phyloP scores from a whole-genome alignment of 1,140 invertebrate genomes.

The Andrena cerasifolii region DNA sequence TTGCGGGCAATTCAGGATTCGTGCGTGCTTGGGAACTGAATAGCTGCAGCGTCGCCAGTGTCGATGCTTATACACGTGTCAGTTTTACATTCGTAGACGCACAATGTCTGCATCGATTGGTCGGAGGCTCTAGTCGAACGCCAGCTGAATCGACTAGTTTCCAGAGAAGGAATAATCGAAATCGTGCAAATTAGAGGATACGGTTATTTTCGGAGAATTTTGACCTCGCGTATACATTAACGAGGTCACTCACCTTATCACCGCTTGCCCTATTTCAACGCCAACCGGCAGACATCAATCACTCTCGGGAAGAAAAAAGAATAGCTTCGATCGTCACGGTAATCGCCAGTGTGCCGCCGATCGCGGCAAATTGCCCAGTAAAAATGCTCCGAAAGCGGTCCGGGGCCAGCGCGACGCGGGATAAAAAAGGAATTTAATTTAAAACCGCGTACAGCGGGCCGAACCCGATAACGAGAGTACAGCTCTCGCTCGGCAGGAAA shows the following conservation, averaged over 20 bases:
- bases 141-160: no score
- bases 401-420: neutral
- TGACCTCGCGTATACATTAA: no score
- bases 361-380: conserved; percentile 5
- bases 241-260: no score
- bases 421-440: conserved; percentile 31
- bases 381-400: neutral
- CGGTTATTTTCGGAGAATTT: no score
- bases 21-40: neutral
- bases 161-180: no score
- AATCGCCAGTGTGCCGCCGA: neutral
- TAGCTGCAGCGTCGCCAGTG: neutral
- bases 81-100: no score
- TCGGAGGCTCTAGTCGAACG: no score
- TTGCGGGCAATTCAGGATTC: neutral
- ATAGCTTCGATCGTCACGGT: neutral
- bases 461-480: conserved; percentile 45
- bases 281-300: neutral
- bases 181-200: no score
- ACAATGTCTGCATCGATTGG: no score
- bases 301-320: neutral
- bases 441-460: neutral
- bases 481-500: conserved; percentile 58
- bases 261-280: neutral
- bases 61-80: no score